These are phyloP conservation scores for Trichopria drosophilae DNA, from an alignment of 2,888 invertebrate species.

Conservation along the genomic window DNA sequence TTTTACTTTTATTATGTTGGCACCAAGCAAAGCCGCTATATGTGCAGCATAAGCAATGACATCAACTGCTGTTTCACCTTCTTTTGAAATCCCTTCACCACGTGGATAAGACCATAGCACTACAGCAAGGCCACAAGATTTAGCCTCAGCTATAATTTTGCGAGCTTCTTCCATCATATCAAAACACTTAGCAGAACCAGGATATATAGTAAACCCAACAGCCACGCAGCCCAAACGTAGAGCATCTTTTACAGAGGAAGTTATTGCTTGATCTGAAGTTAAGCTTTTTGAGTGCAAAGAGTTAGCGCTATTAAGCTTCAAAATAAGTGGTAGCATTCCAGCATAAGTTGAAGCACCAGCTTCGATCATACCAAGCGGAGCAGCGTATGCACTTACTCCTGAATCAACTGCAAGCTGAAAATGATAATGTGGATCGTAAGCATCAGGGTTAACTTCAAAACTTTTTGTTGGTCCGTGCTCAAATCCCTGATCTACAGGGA, in stretches of 20 bases:
- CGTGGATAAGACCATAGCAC: conserved; percentile 21
- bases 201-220: conserved; percentile 25
- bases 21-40: conserved; percentile 16
- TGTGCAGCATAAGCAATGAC: conserved; percentile 20
- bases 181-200: conserved; percentile 21
- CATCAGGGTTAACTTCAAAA: conserved; percentile 21
- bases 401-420: conserved; percentile 22
- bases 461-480: conserved; percentile 20
- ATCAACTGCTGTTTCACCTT: conserved; percentile 19
- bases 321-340: conserved; percentile 18
- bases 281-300: conserved; percentile 19
- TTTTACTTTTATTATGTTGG: conserved; percentile 21
- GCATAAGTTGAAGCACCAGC: conserved; percentile 20
- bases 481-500: conserved; percentile 25
- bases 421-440: conserved; percentile 22
- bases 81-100: conserved; percentile 16
- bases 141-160: conserved; percentile 14
- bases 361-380: conserved; percentile 24
- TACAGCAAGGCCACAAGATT: conserved; percentile 13
- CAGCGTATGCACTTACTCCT: conserved; percentile 20
- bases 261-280: conserved; percentile 23
- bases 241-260: conserved; percentile 21
- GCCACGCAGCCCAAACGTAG: conserved; percentile 21
- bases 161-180: conserved; percentile 18
- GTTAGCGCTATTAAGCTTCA: conserved; percentile 24